Evolutionary conservation across 2,797 vertebrate species (phyloP).

Genomic region (Graptemys geographica): DNA sequence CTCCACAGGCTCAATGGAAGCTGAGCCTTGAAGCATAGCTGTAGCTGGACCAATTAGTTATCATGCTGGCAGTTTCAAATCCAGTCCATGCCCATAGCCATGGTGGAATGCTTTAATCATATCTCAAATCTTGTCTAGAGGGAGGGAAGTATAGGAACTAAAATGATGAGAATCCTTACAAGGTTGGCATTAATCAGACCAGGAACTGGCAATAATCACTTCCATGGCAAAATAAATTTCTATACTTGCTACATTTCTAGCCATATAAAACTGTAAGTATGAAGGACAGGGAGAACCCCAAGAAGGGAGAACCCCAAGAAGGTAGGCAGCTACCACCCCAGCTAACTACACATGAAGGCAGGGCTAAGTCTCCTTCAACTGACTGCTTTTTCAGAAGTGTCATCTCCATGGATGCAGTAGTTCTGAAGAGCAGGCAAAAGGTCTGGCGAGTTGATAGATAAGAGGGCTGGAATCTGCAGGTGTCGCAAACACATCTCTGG

Average conservation of each 20-base stretch:
- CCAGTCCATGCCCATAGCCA: not conserved
- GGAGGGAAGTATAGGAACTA: not conserved
- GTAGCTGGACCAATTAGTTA: not conserved
- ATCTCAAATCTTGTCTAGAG: not conserved
- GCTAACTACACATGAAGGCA: not conserved
- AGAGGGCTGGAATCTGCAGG: not conserved
- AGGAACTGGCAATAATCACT: not conserved
- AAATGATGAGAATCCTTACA: not conserved
- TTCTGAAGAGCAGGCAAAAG: not conserved
- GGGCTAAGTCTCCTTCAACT: not conserved
- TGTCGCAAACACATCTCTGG: not conserved
- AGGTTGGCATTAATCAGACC: not conserved
- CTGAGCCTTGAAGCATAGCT: not conserved
- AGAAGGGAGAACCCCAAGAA: not conserved
- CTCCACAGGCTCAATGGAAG: not conserved
- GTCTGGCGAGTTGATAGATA: not conserved
- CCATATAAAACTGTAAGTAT: not conserved
- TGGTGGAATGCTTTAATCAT: not conserved
- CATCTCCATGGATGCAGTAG: not conserved
- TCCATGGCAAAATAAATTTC: not conserved
- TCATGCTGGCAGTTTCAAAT: not conserved
- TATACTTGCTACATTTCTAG: too few species aligned
- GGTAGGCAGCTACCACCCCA: not conserved
- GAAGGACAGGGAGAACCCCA: not conserved
- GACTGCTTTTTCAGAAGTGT: rapidly evolving